These are phyloP conservation scores for Atta colombica DNA, from an alignment of 1,140 invertebrate genomes.

Conservation along the genomic window DNA sequence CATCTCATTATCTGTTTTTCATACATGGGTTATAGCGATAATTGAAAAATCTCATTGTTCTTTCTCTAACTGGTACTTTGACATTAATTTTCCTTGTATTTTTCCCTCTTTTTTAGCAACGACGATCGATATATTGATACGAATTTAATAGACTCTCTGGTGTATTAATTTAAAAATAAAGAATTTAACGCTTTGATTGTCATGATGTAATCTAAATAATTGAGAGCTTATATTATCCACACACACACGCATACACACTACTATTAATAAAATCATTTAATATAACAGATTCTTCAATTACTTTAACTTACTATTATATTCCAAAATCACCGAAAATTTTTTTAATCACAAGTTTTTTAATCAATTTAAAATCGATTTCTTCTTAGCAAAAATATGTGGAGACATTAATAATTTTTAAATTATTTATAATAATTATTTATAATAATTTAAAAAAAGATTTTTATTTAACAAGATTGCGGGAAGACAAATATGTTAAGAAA, in stretches of 20 bases:
- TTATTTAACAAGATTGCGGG: background rate
- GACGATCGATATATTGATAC: slow-evolving; percentile 33
- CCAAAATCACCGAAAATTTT: background rate
- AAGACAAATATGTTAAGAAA: background rate
- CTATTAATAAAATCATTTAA: slow-evolving; percentile 10
- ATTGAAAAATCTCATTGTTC: slow-evolving; percentile 2
- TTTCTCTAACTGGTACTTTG: background rate
- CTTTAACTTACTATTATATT: background rate
- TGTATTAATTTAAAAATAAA: slow-evolving; percentile 43
- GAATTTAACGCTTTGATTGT: slow-evolving; percentile 30
- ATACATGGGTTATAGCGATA: background rate
- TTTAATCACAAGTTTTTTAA: background rate
- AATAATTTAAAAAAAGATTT: background rate
- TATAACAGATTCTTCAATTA: background rate
- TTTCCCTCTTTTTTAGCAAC: background rate
- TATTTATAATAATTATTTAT: background rate
- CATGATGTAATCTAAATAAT: slow-evolving; percentile 33
- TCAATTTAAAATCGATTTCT: background rate
- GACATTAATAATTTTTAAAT: background rate
- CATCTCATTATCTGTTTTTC: background rate
- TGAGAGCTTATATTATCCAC: slow-evolving; percentile 3
- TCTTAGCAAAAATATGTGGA: background rate
- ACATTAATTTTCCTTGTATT: slow-evolving; percentile 27
- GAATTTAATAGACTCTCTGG: slow-evolving; percentile 15
- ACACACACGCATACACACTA: no score